Evolutionary conservation across 2,888 invertebrate species (phyloP), one percentile per base, ranked within the genome.

Genomic region (Xanthostigma xanthostigma): DNA sequence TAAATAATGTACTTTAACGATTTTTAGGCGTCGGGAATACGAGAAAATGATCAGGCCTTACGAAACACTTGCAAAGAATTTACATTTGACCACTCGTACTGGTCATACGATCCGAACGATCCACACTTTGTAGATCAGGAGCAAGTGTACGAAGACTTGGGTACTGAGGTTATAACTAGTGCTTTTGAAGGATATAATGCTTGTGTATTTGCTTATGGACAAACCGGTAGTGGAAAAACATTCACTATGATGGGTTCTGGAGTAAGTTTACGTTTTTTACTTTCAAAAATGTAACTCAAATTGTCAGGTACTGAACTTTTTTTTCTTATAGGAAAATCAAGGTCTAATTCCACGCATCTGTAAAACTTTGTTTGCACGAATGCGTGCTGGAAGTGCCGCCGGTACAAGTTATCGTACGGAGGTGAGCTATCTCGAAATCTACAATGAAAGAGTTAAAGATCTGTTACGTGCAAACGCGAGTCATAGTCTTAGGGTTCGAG

Each of bases 241-340:
- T 89, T 85, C 64, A 91, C 90, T 36, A 91, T 91, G 90, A 90
- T 90, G 89, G 90, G 90, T 5, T 77, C 81, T 9, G 70, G 76
- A 57, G 84, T 83, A 66, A 68, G 71, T 64, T 43, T 45, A 6
- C 27, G 6, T 35, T 37, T 13, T 39, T 47, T 12, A 10, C 36
- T 36, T 50, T 13, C 13, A 9, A 36, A 27, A 44, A 17, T 33
- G 44, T 9, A 39, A 39, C 14, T 9, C 36, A 6, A 46, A 36
- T 41, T 37, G 10, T 45, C 33, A 43, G 33, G 39, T 36, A 41
- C 9, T 38, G n/a, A 48, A 43, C 43, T 37, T 40, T 44, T 45
- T 45, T 43, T 51, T 63, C 63, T 4, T 27, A 6, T 66, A 84
- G 76, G 84, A 84, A 55, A 79, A 77, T 66, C 86, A 83, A 61